A percentile compares a stretch with the other conserved stretches of the same genome.
phyloP scores from a whole-genome alignment of 1,140 invertebrate species.

The Dendrolimus kikuchii region DNA sequence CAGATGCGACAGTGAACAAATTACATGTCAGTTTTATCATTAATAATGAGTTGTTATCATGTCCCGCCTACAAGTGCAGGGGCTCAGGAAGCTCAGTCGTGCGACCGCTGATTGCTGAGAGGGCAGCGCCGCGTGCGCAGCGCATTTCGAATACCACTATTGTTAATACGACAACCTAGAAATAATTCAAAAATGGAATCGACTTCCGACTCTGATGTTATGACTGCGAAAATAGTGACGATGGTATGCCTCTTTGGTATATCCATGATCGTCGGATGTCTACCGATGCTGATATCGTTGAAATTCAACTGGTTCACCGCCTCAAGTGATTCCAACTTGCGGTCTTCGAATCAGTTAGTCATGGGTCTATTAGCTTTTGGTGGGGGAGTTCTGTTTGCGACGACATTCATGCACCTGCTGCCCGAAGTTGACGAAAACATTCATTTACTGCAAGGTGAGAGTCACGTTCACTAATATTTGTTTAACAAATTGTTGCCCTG shows the following conservation, averaged over 20 bases:
- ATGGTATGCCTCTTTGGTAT: constrained; percentile 80
- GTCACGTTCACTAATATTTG: background rate
- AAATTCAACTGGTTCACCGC: constrained; percentile 76
- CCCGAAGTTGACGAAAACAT: constrained; percentile 88
- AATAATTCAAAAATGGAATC: constrained; percentile 34
- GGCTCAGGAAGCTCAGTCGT: constrained; percentile 40
- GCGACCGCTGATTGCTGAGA: constrained; percentile 17
- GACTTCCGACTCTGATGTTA: constrained; percentile 26
- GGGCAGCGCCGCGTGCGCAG: constrained; percentile 16
- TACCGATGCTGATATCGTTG: constrained; percentile 79
- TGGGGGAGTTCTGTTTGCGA: constrained; percentile 91
- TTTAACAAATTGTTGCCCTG: too few species aligned
- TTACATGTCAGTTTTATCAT: constrained; percentile 58
- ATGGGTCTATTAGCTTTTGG: constrained; percentile 84
- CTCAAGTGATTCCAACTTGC: constrained; percentile 52
- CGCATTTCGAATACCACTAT: constrained; percentile 5
- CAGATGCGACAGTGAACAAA: constrained; percentile 30
- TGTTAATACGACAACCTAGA: constrained; percentile 11
- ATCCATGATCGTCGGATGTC: constrained; percentile 78
- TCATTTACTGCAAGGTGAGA: constrained; percentile 70
- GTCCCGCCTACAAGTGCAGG: constrained; percentile 37
- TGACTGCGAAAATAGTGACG: constrained; percentile 79
- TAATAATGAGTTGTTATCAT: constrained; percentile 53
- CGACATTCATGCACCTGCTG: constrained; percentile 91
- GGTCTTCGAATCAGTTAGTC: constrained; percentile 53